Conservation (phyloP, 2,888 invertebrate genomes). For the Horisme vitalbata region DNA sequence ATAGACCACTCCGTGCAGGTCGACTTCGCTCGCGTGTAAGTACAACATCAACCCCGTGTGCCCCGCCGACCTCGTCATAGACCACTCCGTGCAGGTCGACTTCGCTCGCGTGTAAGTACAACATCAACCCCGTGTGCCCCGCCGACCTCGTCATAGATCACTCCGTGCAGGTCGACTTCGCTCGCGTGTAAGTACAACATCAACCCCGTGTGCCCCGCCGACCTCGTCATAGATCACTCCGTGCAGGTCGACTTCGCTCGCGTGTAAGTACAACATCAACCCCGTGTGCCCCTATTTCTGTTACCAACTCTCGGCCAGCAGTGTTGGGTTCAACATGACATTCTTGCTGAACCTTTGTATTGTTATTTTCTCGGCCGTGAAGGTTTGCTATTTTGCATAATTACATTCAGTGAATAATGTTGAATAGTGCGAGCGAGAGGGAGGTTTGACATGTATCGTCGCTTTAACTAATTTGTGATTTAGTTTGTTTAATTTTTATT, state of each 20-base stretch:
- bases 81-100: constrained; percentile 99
- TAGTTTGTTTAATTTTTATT: too few relatives aligned
- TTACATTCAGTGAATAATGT: too few relatives aligned
- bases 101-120: constrained; percentile 87
- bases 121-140: constrained; percentile 97
- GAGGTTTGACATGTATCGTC: too few relatives aligned
- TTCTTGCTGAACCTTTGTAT: too few relatives aligned
- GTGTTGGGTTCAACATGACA: too few relatives aligned
- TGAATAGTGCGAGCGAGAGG: too few relatives aligned
- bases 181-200: constrained; percentile 87
- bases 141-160: constrained; percentile 99
- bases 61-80: constrained; percentile 98
- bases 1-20: constrained; percentile 99
- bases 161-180: constrained; percentile 98
- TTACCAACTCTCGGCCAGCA: too few relatives aligned
- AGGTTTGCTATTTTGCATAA: too few relatives aligned
- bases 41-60: constrained; percentile 95
- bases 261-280: constrained; percentile 77
- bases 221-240: constrained; percentile 99
- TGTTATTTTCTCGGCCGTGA: too few relatives aligned
- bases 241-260: constrained; percentile 97
- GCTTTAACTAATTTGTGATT: too few relatives aligned
- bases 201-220: constrained; percentile 98
- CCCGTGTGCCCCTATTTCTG: too few relatives aligned
- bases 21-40: constrained; percentile 91